Evolutionary conservation across 1,140 invertebrate species (phyloP), one percentile per base, ranked within the genome.

Genomic region (Stenopsyche tienmushanensis): DNA sequence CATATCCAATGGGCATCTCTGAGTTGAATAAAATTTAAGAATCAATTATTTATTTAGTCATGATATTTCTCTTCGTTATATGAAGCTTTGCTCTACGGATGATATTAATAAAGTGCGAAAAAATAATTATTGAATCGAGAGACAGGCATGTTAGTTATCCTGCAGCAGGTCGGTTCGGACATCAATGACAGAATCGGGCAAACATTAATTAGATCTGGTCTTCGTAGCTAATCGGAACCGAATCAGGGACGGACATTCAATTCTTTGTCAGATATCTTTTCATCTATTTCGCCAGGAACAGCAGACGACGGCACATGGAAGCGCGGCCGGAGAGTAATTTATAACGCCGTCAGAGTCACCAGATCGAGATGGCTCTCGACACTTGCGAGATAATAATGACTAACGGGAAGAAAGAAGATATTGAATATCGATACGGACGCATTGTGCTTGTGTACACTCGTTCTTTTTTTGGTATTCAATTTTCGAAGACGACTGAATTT

Each of bases 191-290:
- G 15, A 2, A 23, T 20, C n/a, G 50, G n/a, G 2, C 50, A 50
- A 62, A 50, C 59, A 62, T 62, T 62, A 50, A 62, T 62, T 62
- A 62, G 41, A 62, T 26, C 59, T 62, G 15, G 59, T 17, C n/a
- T n/a, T n/a, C n/a, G 26, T 34, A 50, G 7, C 41, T 50, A 47
- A 62, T 62, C 44, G 24, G 25, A 62, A 49, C 23, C 25, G 25
- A 50, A 62, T 49, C 45, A 62, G 41, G 21, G 34, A 49, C 44
- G n/a, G 23, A 25, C 23, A 21, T 44, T 20, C 59, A 29, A 62
- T 26, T 62, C 59, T 62, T 45, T 24, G 0, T 39, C 41, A 15
- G 7, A 29, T 57, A 34, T 29, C 21, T 15, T 20, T 18, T 15
- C 49, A 24, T 24, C 49, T 25, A 52, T 47, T 47, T 47, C 45